Conservation (phyloP, 2,888 invertebrate genomes). For the Exephanes ischioxanthus region DNA sequence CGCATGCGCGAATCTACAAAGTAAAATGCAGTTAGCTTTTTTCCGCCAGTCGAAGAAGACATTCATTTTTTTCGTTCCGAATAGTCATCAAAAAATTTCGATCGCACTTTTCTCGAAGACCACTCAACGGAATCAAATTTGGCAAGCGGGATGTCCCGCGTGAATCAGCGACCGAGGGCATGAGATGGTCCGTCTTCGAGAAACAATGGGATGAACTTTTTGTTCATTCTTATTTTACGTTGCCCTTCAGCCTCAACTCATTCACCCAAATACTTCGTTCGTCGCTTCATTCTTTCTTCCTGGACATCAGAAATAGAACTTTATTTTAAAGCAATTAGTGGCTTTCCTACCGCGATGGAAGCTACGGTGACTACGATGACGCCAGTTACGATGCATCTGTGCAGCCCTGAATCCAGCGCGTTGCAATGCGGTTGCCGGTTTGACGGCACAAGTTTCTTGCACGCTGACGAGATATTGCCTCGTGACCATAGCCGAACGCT, state of each 20-base stretch:
- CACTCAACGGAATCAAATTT: background rate
- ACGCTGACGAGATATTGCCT: constrained; percentile 61
- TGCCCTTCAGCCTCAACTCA: background rate
- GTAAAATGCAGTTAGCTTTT: constrained; percentile 31
- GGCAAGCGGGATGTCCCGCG: background rate
- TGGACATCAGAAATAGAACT: background rate
- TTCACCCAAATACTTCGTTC: background rate
- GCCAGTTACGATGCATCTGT: background rate
- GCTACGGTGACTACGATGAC: background rate
- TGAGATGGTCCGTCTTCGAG: too few species aligned
- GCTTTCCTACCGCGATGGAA: constrained; percentile 1
- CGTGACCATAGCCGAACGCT: constrained; percentile 50
- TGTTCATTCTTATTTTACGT: background rate
- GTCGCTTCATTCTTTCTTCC: background rate
- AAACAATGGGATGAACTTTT: background rate
- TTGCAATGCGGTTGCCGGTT: background rate
- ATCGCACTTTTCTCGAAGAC: background rate
- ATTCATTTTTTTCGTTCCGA: background rate
- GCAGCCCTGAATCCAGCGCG: background rate
- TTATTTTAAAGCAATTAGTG: background rate
- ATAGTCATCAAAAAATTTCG: background rate
- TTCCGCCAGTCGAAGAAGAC: background rate
- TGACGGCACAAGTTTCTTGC: constrained; percentile 72
- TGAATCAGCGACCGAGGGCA: background rate
- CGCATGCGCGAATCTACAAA: constrained; percentile 77